These are phyloP conservation scores for Tarsius wallacei DNA, from an alignment of 2,797 vertebrate species.

Conservation along the genomic window DNA sequence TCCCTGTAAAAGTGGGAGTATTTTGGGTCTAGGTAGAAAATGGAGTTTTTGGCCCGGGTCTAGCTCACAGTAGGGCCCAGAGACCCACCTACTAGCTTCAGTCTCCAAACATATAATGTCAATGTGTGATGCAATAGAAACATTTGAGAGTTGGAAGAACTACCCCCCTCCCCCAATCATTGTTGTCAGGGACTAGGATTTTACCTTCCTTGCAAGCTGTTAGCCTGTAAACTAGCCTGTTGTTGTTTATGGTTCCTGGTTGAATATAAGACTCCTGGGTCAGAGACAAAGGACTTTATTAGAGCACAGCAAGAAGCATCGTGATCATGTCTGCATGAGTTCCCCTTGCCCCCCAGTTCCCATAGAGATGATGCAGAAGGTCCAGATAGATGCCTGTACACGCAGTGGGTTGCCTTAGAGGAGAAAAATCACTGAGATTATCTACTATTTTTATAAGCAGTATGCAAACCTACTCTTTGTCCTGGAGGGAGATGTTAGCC, in stretches of 20 bases:
- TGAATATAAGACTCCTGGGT: background rate
- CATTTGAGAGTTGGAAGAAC: background rate
- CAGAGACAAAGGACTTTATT: conserved; percentile 15
- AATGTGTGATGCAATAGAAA: background rate
- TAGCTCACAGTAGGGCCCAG: background rate
- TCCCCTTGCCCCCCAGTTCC: background rate
- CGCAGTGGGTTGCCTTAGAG: background rate
- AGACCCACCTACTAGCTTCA: background rate
- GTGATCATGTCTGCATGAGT: background rate
- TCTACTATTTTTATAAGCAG: background rate
- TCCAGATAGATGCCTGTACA: background rate
- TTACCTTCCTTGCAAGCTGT: background rate
- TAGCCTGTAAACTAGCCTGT: background rate
- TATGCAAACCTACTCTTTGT: background rate
- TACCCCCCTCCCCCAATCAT: background rate
- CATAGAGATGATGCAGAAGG: background rate
- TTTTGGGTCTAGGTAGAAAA: background rate
- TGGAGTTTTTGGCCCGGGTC: background rate
- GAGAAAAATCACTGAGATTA: background rate
- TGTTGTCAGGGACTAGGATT: background rate
- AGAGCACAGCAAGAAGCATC: background rate
- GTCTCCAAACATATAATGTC: background rate
- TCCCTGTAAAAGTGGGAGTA: background rate
- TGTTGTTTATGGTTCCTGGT: background rate
- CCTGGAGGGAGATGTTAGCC: background rate